Conservation (phyloP, 2,113 vertebrate genomes). For the Ciconia stormi region DNA sequence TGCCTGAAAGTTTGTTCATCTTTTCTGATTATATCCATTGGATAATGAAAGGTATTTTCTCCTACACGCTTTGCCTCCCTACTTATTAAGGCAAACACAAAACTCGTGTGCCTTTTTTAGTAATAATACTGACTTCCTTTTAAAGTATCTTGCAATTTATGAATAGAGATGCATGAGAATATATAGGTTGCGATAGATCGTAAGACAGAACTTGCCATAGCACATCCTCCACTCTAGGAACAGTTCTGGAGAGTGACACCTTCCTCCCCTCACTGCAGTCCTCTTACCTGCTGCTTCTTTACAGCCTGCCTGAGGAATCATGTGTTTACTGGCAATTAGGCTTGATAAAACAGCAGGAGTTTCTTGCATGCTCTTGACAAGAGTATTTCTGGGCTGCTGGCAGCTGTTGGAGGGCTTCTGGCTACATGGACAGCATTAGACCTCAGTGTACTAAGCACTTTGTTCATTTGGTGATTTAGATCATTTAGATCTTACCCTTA, state of each 20-base stretch:
- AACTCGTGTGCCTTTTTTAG: not conserved
- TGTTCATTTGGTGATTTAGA: not conserved
- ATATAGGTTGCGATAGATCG: not conserved
- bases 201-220: not conserved
- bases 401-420: not conserved
- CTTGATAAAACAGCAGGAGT: slow-evolving; percentile 26
- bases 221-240: not conserved
- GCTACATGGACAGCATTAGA: not conserved
- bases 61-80: not conserved
- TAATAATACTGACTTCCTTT: not conserved
- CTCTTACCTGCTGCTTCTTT: slow-evolving; percentile 6
- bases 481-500: not conserved
- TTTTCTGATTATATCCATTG: not conserved
- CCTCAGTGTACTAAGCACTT: not conserved
- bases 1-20: not conserved
- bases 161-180: not conserved
- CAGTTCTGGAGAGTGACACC: not conserved
- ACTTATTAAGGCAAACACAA: not conserved
- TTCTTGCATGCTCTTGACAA: not conserved
- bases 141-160: not conserved
- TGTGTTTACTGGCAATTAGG: slow-evolving; percentile 22
- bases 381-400: not conserved
- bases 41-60: not conserved
- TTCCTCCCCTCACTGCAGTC: not conserved
- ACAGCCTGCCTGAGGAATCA: not conserved